Evolutionary conservation across 2,797 vertebrate species (phyloP).

Genomic region (Chromis chromis): DNA sequence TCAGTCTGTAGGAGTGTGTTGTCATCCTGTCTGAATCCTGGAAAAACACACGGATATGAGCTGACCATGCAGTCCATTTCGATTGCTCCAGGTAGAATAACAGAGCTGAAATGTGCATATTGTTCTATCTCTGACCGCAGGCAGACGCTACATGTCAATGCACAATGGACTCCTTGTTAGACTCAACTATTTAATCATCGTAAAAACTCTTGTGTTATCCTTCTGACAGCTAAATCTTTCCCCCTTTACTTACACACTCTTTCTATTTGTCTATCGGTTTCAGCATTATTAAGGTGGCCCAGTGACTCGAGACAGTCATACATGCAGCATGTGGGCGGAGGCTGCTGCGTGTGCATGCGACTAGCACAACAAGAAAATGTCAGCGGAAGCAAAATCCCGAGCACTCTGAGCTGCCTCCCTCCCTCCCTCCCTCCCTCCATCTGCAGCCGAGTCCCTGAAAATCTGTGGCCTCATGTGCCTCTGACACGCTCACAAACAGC

Average conservation of each 20-base stretch:
- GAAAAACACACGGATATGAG: conserved; percentile 47
- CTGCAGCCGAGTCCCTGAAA: conserved; percentile 41
- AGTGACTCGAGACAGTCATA: conserved; percentile 20
- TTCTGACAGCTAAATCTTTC: conserved; percentile 7
- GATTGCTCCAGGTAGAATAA: conserved; percentile 20
- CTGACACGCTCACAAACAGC: conserved; percentile 45
- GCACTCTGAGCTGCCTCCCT: conserved; percentile 12
- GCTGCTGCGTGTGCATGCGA: conserved; percentile 45
- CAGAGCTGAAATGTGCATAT: conserved; percentile 5
- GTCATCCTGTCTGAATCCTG: conserved; percentile 31
- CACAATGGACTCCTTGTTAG: conserved; percentile 43
- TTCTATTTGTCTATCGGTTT: conserved; percentile 29
- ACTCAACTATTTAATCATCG: conserved; percentile 6
- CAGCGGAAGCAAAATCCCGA: conserved; percentile 27
- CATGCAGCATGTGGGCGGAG: conserved; percentile 17
- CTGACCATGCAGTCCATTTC: conserved; percentile 20
- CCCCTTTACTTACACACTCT: conserved; percentile 14
- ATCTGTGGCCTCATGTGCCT: conserved; percentile 35
- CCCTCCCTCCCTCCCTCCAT: conserved; percentile 17
- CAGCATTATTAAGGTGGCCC: conserved; percentile 9
- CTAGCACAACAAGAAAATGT: conserved; percentile 36
- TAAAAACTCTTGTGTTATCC: background rate
- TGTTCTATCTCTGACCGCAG: conserved; percentile 16
- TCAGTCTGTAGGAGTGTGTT: conserved; percentile 6
- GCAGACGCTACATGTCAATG: background rate